A percentile compares a stretch with the other conserved stretches of the same genome.
These are phyloP conservation scores for Nyctalus aviator DNA, from an alignment of 2,797 vertebrate species.

Conservation along the genomic window DNA sequence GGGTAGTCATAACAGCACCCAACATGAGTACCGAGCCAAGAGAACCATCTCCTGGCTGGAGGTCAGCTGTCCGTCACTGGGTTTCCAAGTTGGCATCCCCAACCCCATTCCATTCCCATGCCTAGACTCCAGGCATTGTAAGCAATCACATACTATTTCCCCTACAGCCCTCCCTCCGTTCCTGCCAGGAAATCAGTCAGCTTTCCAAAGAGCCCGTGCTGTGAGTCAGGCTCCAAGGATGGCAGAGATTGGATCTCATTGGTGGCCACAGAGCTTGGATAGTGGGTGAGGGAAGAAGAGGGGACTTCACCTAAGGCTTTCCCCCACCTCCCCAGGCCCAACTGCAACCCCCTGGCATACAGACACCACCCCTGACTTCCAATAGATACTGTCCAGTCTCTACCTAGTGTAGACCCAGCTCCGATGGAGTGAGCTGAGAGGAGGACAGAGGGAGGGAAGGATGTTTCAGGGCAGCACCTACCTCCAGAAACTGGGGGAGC, in stretches of 20 bases:
- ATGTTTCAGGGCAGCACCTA: neutral
- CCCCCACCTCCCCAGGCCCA: constrained; percentile 70
- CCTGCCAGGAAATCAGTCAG: constrained; percentile 12
- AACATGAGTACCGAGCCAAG: neutral
- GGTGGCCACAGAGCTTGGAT: neutral
- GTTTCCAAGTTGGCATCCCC: neutral
- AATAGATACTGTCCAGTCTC: neutral
- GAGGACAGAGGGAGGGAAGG: neutral
- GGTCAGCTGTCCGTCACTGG: constrained; percentile 1
- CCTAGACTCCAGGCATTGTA: neutral
- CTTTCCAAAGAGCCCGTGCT: constrained; percentile 23
- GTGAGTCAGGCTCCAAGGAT: constrained; percentile 40
- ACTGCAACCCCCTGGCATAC: constrained; percentile 25
- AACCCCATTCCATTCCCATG: neutral
- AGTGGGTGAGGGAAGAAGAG: neutral
- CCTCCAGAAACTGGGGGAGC: constrained; percentile 32
- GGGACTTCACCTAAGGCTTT: constrained; percentile 35
- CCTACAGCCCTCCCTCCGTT: neutral
- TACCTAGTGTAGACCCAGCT: neutral
- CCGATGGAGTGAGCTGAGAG: neutral
- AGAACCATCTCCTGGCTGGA: constrained; percentile 36
- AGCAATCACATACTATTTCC: neutral
- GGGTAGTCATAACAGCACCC: neutral
- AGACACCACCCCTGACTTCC: constrained; percentile 51
- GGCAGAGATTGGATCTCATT: constrained; percentile 1